phyloP scores from a whole-genome alignment of 1,140 invertebrate species.

The Pogonus chalceus region DNA sequence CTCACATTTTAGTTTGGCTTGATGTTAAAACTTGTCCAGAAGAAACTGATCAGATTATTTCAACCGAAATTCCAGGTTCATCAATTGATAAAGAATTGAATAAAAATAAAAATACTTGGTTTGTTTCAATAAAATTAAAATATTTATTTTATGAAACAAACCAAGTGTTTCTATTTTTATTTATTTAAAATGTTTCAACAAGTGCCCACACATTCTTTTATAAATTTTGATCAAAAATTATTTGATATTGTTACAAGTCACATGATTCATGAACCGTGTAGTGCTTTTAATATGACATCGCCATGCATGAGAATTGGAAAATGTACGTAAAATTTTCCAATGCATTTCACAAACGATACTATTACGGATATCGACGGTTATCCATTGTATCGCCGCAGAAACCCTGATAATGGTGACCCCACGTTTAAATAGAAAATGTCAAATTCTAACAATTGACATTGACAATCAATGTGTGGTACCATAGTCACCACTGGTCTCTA shows the following conservation, averaged over 20 bases:
- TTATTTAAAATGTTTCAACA: too few species aligned
- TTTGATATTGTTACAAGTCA: constrained; percentile 27
- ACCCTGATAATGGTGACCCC: constrained; percentile 11
- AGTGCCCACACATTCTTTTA: too few species aligned
- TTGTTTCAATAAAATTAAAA: too few species aligned
- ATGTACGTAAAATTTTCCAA: constrained; percentile 37
- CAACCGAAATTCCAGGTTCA: constrained; percentile 41
- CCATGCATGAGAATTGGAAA: constrained; percentile 40
- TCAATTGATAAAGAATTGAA: constrained; percentile 29
- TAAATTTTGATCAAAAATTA: background rate
- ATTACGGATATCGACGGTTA: constrained; percentile 29
- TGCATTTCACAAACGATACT: constrained; percentile 29
- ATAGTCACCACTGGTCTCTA: constrained; percentile 39
- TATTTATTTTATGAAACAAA: too few species aligned
- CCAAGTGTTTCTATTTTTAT: too few species aligned
- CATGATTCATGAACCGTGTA: constrained; percentile 34
- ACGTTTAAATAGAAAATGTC: constrained; percentile 11
- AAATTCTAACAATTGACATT: constrained; percentile 23
- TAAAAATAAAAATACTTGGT: too few species aligned
- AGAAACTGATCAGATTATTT: constrained; percentile 38
- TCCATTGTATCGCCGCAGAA: constrained; percentile 28
- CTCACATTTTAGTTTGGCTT: constrained; percentile 35
- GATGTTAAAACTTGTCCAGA: constrained; percentile 29
- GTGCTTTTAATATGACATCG: constrained; percentile 32
- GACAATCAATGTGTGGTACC: constrained; percentile 42